Evolutionary conservation across 2,797 vertebrate genomes (phyloP).

Genomic region (Catharus ustulatus): DNA sequence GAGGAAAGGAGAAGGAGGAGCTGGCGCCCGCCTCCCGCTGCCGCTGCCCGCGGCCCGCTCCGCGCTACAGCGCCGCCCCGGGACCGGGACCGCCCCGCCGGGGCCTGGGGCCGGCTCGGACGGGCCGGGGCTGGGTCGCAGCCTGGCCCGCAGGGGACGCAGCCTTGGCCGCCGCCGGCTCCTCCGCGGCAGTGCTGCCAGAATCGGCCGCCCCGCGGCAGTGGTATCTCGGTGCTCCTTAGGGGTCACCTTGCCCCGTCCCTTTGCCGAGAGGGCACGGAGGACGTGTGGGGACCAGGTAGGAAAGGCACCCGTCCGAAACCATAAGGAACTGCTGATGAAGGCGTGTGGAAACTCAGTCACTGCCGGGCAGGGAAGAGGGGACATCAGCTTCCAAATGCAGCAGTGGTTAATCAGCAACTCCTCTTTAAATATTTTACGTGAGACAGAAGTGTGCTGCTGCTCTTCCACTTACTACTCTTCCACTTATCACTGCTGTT

Average conservation of each 20-base stretch:
- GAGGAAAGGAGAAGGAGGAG: background rate
- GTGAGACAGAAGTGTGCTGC: background rate
- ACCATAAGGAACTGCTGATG: too few species aligned
- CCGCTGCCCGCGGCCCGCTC: background rate
- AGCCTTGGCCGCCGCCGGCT: background rate
- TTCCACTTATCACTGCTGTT: background rate
- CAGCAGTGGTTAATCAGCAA: background rate
- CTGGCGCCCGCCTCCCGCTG: background rate
- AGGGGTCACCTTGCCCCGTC: background rate
- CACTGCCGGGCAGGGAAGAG: background rate
- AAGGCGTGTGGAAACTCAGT: background rate
- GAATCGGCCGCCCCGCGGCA: background rate
- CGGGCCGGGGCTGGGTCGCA: too few species aligned
- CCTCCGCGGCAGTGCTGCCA: background rate
- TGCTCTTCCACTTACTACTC: background rate
- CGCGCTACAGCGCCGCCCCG: background rate
- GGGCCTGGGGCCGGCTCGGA: background rate
- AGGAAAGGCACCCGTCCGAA: background rate
- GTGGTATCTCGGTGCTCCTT: background rate
- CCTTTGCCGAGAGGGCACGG: background rate
- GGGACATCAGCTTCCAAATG: background rate
- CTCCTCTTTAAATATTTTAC: background rate
- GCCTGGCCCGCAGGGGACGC: background rate
- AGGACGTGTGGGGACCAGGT: fast-evolving
- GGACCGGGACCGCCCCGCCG: background rate